Conservation (phyloP, 2,888 invertebrate species). For the Papilio elwesi region DNA sequence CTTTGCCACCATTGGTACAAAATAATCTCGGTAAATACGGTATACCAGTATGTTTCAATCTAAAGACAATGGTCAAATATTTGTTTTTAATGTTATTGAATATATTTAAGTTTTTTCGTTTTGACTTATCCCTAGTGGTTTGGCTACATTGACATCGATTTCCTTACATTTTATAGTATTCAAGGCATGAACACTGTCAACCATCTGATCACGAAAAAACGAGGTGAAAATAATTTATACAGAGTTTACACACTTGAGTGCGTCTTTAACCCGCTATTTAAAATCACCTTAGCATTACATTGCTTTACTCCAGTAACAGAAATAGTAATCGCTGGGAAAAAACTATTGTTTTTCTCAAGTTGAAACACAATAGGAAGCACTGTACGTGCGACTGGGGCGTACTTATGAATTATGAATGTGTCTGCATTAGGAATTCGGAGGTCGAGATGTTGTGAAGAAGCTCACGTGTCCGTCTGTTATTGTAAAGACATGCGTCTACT, state of each 20-base stretch:
- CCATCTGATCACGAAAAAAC: not conserved
- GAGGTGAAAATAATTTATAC: slow-evolving; percentile 7
- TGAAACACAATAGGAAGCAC: slow-evolving; percentile 25
- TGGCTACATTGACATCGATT: no score
- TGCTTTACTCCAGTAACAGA: slow-evolving; percentile 14
- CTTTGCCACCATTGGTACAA: no score
- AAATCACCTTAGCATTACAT: not conserved
- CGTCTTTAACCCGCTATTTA: no score
- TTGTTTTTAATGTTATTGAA: no score
- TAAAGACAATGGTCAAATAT: no score
- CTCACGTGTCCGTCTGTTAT: slow-evolving; percentile 29
- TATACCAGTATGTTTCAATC: no score
- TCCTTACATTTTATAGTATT: no score
- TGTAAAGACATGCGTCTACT: slow-evolving; percentile 11
- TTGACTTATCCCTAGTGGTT: no score
- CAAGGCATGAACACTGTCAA: no score
- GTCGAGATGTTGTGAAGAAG: slow-evolving; percentile 29
- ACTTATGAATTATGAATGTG: slow-evolving; percentile 38
- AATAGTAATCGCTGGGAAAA: slow-evolving; percentile 20
- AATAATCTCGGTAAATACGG: no score
- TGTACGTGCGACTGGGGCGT: slow-evolving; percentile 23
- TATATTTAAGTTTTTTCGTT: no score
- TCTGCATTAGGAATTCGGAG: slow-evolving; percentile 37
- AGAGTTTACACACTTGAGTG: not conserved
- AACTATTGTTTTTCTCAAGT: slow-evolving; percentile 12